phyloP scores from a whole-genome alignment of 2,113 vertebrate species.

The Brachirus orientalis region DNA sequence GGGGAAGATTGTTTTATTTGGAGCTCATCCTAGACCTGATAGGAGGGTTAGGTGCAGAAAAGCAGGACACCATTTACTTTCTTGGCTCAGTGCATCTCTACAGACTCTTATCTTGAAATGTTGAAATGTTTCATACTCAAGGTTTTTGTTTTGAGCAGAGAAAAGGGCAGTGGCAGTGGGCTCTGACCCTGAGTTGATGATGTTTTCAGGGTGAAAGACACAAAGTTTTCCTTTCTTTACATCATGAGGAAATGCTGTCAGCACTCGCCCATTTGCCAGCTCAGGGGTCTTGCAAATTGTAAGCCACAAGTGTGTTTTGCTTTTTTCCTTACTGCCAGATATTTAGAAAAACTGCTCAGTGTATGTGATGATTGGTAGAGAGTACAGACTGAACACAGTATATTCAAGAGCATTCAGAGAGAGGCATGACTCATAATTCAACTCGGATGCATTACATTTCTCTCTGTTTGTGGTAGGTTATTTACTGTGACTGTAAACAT shows the following conservation, averaged over 20 bases:
- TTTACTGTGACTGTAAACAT: slow-evolving; percentile 41
- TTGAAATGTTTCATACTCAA: slow-evolving; percentile 19
- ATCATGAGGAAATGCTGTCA: slow-evolving; percentile 28
- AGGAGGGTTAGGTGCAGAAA: slow-evolving; percentile 52
- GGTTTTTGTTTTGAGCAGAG: slow-evolving; percentile 7
- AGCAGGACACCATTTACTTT: slow-evolving; percentile 33
- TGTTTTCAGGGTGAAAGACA: slow-evolving; percentile 17
- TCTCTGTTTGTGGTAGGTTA: slow-evolving; percentile 21
- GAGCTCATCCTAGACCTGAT: slow-evolving; percentile 75
- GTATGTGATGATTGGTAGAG: slow-evolving; percentile 27
- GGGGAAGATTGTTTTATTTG: slow-evolving; percentile 78
- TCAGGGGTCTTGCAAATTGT: slow-evolving; percentile 16
- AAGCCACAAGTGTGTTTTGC: slow-evolving; percentile 7
- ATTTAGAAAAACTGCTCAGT: slow-evolving; percentile 19
- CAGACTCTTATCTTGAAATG: slow-evolving; percentile 45
- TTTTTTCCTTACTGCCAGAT: slow-evolving; percentile 10
- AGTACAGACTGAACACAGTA: slow-evolving; percentile 17
- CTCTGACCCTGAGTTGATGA: background rate
- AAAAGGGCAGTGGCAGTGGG: slow-evolving; percentile 1
- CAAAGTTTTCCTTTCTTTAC: slow-evolving; percentile 6
- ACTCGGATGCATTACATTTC: slow-evolving; percentile 10
- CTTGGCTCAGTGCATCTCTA: slow-evolving; percentile 40
- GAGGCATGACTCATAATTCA: slow-evolving; percentile 24
- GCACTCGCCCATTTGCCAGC: slow-evolving; percentile 20
- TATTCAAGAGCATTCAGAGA: slow-evolving; percentile 20